Base-by-base conservation (phyloP, 2,797 vertebrate species). In the Agapornis canus region DNA sequence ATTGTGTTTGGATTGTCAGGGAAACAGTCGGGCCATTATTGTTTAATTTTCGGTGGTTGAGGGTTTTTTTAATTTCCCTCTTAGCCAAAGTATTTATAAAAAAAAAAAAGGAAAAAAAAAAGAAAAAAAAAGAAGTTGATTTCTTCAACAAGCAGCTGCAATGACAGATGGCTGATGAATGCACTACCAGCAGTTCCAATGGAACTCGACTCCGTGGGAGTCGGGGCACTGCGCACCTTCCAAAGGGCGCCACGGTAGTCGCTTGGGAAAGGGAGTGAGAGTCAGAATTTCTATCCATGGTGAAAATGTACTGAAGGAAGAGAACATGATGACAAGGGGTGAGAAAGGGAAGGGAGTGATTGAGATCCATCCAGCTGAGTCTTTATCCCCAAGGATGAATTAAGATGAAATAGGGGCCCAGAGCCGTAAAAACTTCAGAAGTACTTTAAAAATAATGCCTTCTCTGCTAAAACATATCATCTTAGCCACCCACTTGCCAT, bases 241-340 rank as follows among this genome's bases (percentile, higher is more conserved):
- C 95, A 97, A 97, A 97, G 96, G 95, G 96, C 85, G 14, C 92
- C 94, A 95, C 78, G 92, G 95, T 96, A 97, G 95, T 97, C 80
- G 21, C 91, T 96, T 94, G 95, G 96, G 96, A 96, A 96, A 88
- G 95, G 95, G 95, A 97, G 96, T 96, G 96, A 97, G 92, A 96
- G 94, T 96, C 95, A 0, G 94, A 96, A 97, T 96, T 96, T 97
- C 95, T 94, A 97, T 95, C 95, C 94, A 90, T 95, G 91, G 94
- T 96, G 91, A 96, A 96, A 97, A 97, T 96, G 96, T 96, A 96
- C 95, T 94, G 94, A 96, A 95, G 95, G 91, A 96, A 96, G 91
- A 95, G 96, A 97, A 97, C 96, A 97, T 96, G 96, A 95, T 96
- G 96, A 97, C 95, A 97, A 97, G 96, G 95, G 96, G 96, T 96